Percentiles rank a stretch among this genome's conserved stretches.
phyloP scores from a whole-genome alignment of 2,797 vertebrate genomes.

The Cirrhinus mrigala region DNA sequence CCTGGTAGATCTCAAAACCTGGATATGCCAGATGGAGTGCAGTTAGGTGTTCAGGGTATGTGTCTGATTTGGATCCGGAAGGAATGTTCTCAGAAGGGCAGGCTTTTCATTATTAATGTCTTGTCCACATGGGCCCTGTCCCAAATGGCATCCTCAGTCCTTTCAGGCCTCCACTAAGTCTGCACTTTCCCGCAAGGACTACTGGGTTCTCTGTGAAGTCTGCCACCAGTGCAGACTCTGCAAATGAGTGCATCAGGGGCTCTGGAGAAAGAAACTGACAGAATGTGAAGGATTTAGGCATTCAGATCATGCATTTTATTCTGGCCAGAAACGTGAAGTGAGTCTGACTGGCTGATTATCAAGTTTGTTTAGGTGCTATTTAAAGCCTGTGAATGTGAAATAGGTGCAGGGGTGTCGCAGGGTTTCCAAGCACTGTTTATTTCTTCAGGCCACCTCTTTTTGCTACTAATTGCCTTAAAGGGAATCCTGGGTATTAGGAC shows the following conservation, averaged over 20 bases:
- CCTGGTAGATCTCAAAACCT: background rate
- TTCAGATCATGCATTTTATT: background rate
- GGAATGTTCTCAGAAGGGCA: background rate
- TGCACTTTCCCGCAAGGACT: background rate
- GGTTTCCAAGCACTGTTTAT: background rate
- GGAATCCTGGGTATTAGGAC: too few relatives aligned
- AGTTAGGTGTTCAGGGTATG: background rate
- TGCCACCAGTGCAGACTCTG: background rate
- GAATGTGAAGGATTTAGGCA: background rate
- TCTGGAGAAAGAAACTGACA: background rate
- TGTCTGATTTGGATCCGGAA: background rate
- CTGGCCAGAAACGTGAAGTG: background rate
- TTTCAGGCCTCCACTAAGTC: background rate
- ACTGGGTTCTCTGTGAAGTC: slow-evolving; percentile 4
- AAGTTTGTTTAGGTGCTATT: background rate
- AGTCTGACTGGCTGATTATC: too few relatives aligned
- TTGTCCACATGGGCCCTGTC: background rate
- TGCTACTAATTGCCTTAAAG: slow-evolving; percentile 2
- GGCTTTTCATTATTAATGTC: background rate
- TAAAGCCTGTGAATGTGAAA: background rate
- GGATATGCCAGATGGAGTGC: background rate
- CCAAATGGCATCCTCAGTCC: background rate
- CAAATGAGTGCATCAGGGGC: background rate
- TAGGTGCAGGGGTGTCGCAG: background rate
- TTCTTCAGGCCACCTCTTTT: background rate